Evolutionary conservation across 37 sponge, comb jelly and placozoan genomes (phyloP).

Genomic region (Cladorhizidae sp.): DNA sequence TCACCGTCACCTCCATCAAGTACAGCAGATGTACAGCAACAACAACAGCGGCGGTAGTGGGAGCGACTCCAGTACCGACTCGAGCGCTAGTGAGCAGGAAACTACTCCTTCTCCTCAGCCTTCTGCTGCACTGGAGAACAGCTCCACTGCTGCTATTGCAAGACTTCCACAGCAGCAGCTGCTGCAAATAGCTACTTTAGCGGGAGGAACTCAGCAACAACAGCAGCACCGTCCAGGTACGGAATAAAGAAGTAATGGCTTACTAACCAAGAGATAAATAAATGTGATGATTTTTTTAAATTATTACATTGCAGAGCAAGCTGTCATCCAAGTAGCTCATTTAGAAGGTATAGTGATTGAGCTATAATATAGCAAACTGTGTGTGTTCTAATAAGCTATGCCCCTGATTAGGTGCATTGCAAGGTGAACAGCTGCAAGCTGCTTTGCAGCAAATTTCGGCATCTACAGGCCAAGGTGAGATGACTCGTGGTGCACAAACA

Average conservation of each 20-base stretch:
- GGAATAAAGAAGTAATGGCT: not conserved
- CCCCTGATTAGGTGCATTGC: not conserved
- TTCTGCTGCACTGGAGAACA: not conserved
- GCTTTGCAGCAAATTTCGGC: constrained; percentile 9
- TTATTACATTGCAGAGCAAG: not conserved
- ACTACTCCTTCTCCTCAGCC: not conserved
- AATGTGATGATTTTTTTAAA: not conserved
- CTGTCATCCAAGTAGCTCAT: not conserved
- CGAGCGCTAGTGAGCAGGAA: constrained; percentile 28
- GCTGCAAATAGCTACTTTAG: not conserved
- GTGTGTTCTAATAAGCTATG: no score
- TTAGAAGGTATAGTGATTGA: not conserved
- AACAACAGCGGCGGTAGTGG: constrained; percentile 13
- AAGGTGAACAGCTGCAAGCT: constrained; percentile 11
- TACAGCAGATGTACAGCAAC: not conserved
- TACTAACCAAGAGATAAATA: not conserved
- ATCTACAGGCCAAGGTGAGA: constrained; percentile 4
- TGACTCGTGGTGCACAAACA: no score
- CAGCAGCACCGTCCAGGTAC: not conserved
- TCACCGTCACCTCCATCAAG: not conserved
- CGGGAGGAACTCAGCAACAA: constrained; percentile 3
- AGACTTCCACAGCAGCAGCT: not conserved
- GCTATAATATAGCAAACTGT: not conserved
- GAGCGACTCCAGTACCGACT: constrained; percentile 23
- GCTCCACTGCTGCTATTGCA: not conserved